Evolutionary conservation across 2,888 invertebrate genomes (phyloP).

Genomic region (Steinernema carpocapsae): DNA sequence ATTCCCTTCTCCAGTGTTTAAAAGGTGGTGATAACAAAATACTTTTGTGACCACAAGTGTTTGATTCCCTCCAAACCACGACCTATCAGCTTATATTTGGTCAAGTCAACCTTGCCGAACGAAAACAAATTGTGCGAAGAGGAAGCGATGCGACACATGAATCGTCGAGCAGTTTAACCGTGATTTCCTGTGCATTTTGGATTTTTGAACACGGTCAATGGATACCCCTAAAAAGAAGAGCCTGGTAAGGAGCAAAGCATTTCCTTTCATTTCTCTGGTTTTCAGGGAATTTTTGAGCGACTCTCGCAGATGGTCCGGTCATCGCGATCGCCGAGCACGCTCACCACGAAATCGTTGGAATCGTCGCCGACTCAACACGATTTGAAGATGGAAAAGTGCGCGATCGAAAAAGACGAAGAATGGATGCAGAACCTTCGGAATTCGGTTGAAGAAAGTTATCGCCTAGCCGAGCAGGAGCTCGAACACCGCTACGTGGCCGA

Average conservation of each 20-base stretch:
- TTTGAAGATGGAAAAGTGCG: too few species aligned
- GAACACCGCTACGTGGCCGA: background rate
- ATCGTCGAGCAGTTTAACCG: too few species aligned
- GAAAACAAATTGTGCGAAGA: too few species aligned
- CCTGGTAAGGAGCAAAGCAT: too few species aligned
- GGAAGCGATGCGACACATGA: too few species aligned
- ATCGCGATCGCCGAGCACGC: background rate
- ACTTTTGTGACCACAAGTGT: too few species aligned
- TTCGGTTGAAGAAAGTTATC: slow-evolving; percentile 3
- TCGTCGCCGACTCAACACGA: background rate
- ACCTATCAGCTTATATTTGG: too few species aligned
- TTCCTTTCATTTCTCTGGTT: background rate
- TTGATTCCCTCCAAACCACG: too few species aligned
- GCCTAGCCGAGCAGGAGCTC: background rate
- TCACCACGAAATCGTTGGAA: background rate
- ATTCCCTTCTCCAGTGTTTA: background rate
- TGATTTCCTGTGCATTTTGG: too few species aligned
- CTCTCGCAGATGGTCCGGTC: background rate
- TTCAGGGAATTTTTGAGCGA: slow-evolving; percentile 8
- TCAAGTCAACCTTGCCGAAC: too few species aligned
- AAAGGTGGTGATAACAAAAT: too few species aligned
- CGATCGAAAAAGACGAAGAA: background rate
- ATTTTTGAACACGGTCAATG: too few species aligned
- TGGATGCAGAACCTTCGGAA: background rate
- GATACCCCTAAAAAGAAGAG: slow-evolving; percentile 13